A percentile compares a stretch with the other conserved stretches of the same genome.
phyloP scores from a whole-genome alignment of 2,797 vertebrate species.

The Hypotaenidia okinawae region DNA sequence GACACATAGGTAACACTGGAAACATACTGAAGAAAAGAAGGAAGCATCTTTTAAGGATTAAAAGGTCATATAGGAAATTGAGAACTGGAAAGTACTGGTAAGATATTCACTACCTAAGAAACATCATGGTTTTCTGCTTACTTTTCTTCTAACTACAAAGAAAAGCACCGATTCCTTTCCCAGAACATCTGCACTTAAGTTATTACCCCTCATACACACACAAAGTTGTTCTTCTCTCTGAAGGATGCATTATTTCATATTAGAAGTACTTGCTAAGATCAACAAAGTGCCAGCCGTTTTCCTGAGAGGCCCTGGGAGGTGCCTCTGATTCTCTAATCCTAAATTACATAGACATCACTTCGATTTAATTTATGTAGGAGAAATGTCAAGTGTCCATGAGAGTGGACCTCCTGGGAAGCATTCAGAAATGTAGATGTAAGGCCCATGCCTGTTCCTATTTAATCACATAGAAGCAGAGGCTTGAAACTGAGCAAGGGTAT shows the following conservation, averaged over 20 bases:
- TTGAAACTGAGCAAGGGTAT: background rate
- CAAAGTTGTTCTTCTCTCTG: background rate
- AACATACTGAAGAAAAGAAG: background rate
- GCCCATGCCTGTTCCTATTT: background rate
- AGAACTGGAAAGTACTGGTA: background rate
- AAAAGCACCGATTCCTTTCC: background rate
- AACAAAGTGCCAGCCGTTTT: background rate
- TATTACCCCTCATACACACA: background rate
- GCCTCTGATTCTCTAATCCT: constrained; percentile 5
- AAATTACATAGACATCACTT: constrained; percentile 52
- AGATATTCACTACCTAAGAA: background rate
- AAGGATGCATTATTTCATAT: background rate
- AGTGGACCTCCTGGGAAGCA: constrained; percentile 65
- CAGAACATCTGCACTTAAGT: accelerated
- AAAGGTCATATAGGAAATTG: background rate
- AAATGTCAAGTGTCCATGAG: constrained; percentile 55
- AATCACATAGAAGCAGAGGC: background rate
- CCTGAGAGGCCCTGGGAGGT: background rate
- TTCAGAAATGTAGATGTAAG: constrained; percentile 40
- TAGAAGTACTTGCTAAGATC: background rate
- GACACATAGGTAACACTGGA: background rate
- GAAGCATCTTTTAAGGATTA: background rate
- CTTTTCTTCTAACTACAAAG: background rate
- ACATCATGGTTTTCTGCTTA: background rate
- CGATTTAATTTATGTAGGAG: constrained; percentile 67